A percentile compares a stretch with the other conserved stretches of the same genome.
Evolutionary conservation across 1,140 invertebrate species (phyloP).

Genomic region (Hycleus phaleratus): DNA sequence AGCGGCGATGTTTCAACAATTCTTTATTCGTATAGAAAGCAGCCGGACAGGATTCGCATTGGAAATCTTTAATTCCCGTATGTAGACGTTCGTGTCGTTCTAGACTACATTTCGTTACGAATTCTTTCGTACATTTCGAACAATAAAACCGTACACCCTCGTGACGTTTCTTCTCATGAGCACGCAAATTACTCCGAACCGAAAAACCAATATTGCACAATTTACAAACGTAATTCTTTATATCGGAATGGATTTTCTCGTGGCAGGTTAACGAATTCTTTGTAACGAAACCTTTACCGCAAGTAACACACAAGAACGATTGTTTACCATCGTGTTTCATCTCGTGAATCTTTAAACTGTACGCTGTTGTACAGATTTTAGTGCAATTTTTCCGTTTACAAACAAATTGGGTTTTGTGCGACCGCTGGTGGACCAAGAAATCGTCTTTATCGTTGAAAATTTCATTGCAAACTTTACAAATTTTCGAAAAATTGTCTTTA

Average conservation of each 20-base stretch:
- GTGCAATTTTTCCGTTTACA: conserved; percentile 16
- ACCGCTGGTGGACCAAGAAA: conserved; percentile 4
- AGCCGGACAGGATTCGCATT: conserved; percentile 18
- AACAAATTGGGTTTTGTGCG: conserved; percentile 3
- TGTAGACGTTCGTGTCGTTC: conserved; percentile 24
- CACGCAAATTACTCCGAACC: conserved; percentile 21
- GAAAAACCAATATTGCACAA: conserved; percentile 24
- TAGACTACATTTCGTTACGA: conserved; percentile 21
- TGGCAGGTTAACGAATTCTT: conserved; percentile 26
- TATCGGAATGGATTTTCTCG: conserved; percentile 24
- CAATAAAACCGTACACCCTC: conserved; percentile 24
- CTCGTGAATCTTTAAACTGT: conserved; percentile 16
- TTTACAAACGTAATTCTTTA: conserved; percentile 21
- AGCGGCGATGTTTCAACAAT: conserved; percentile 23
- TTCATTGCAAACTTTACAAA: conserved; percentile 3
- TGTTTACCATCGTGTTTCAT: conserved; percentile 18
- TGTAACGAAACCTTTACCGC: conserved; percentile 15
- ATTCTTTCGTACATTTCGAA: conserved; percentile 21
- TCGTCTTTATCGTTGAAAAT: conserved; percentile 4
- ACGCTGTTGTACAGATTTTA: conserved; percentile 13
- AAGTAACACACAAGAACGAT: conserved; percentile 25
- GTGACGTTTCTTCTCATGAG: conserved; percentile 25
- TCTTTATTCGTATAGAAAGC: conserved; percentile 28
- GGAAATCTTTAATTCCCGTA: conserved; percentile 24
- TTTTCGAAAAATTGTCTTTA: conserved; percentile 1